Base-by-base conservation (phyloP, 2,113 vertebrate genomes). In the Datnioides undecimradiatus region DNA sequence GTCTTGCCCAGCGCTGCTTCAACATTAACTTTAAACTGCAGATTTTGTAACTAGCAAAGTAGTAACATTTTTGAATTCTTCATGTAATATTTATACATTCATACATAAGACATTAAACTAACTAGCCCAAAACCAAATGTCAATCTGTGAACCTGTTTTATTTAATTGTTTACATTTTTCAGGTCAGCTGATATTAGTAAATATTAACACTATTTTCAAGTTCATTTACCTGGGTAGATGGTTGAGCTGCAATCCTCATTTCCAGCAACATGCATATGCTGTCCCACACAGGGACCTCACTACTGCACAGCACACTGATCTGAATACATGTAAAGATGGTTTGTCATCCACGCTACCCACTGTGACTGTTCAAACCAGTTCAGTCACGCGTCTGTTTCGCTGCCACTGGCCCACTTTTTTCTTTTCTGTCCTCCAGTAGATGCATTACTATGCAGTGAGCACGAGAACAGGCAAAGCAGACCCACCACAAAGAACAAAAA, bases 401-500 rank as follows among this genome's bases (percentile, higher is more conserved):
- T 79, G 78, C 73, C 69, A 57, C 52, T 77, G 82, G 60, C 80
- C 80, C 63, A 80, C 68, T 87, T 88, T 55, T 55, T 31, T 12
- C 54, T 57, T 10, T 21, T 60, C 59, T 43, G 1, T 80, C 79
- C 78, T 51, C 48, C 17, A 10, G 41, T 55, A 72, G 23, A 34
- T 69, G 34, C 36, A 36, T 36, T 52, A 46, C 40, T n/a, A 66
- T 72, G 45, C 48, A 11, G 21, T 11, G 21, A 79, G 63, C 58
- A 29, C 11, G 13, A 38, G 17, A 45, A 8, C 27, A 66, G 17
- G 17, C 12, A 27, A 33, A 25, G 71, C 21, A 46, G n/a, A 74
- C 10, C 27, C 55, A 48, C 60, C 27, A 27, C 6, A 40, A 29
- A 14, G 65, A 17, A 48, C 49, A 46, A 58, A 46, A 69, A n/a